These are phyloP conservation scores for Artibeus lituratus DNA, from an alignment of 2,797 vertebrate genomes.

Conservation along the genomic window DNA sequence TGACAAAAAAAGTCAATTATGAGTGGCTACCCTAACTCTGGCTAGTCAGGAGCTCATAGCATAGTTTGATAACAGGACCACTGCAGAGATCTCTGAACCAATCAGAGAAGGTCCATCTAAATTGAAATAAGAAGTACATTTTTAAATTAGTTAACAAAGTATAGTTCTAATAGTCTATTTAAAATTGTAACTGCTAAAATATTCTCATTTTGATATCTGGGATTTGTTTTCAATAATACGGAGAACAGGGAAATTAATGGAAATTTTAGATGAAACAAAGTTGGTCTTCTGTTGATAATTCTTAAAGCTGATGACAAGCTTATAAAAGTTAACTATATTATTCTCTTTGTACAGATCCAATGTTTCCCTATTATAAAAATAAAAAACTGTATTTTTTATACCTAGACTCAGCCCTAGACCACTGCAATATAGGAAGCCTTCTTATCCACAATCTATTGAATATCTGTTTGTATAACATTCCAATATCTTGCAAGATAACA, in stretches of 20 bases:
- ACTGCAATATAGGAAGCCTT: neutral
- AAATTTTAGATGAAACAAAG: neutral
- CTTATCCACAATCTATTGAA: neutral
- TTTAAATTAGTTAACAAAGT: neutral
- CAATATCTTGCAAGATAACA: neutral
- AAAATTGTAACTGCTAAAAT: neutral
- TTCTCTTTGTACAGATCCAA: neutral
- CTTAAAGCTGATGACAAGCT: neutral
- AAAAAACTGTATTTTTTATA: neutral
- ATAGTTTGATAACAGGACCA: neutral
- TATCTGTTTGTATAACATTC: neutral
- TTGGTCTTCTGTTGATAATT: neutral
- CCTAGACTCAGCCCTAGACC: neutral
- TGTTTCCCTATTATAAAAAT: neutral
- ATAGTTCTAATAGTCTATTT: neutral
- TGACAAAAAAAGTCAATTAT: neutral
- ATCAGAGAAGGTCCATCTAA: neutral
- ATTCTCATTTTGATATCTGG: neutral
- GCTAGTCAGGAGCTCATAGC: neutral
- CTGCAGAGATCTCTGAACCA: neutral
- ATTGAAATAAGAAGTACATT: neutral
- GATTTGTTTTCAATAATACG: neutral
- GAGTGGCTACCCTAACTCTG: neutral
- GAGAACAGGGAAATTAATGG: neutral
- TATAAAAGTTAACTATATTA: neutral